phyloP scores from a whole-genome alignment of 2,888 invertebrate species.

The Drosophila pegasa region DNA sequence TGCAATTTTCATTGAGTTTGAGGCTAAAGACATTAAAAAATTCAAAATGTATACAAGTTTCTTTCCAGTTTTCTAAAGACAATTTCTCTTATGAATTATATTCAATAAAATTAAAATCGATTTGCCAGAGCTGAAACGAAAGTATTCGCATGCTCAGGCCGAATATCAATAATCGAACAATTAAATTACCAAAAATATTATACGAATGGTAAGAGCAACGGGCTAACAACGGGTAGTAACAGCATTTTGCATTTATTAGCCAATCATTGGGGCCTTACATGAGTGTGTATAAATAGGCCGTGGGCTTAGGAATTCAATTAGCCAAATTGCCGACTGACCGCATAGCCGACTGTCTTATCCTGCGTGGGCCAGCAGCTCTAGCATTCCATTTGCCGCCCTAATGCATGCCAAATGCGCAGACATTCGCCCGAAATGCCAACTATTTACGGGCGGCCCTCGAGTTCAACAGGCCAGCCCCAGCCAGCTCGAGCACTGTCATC shows the following conservation, averaged over 20 bases:
- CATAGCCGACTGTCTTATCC: conserved; percentile 9
- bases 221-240: conserved; percentile 13
- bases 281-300: conserved; percentile 25
- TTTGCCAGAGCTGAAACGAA: neutral
- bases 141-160: neutral
- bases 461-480: conserved; percentile 17
- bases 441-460: conserved; percentile 24
- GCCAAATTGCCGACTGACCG: conserved; percentile 57
- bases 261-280: conserved; percentile 5
- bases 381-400: conserved; percentile 10
- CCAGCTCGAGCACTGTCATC: conserved; percentile 17
- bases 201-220: neutral
- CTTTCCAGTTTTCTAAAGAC: too few relatives aligned
- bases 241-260: conserved; percentile 11
- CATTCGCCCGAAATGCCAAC: conserved; percentile 28
- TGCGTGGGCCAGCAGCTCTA: conserved; percentile 1
- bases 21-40: too few relatives aligned
- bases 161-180: neutral
- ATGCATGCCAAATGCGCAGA: conserved; percentile 38
- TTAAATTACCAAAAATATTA: neutral
- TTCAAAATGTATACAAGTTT: too few relatives aligned
- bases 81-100: neutral
- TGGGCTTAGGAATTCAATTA: conserved; percentile 69
- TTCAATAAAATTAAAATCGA: neutral
- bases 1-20: too few relatives aligned